Conservation (phyloP, 2,888 invertebrate genomes). For the Heliconius erato region DNA sequence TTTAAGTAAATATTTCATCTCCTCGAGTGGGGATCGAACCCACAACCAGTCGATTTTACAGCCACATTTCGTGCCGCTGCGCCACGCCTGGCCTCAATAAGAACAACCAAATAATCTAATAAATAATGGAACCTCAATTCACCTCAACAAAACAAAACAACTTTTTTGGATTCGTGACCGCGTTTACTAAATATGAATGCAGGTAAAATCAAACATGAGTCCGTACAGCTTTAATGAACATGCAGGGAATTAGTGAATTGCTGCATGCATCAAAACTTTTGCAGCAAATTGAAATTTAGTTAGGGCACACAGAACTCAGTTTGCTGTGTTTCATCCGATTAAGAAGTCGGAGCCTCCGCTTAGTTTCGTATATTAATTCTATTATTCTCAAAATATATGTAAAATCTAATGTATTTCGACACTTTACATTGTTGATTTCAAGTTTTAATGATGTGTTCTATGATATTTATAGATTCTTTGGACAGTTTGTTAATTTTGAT, state of each 20-base stretch:
- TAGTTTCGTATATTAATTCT: constrained; percentile 41
- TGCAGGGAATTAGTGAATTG: constrained; percentile 58
- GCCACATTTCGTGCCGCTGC: no score
- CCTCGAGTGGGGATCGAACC: no score
- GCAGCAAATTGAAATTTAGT: constrained; percentile 52
- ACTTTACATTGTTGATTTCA: background rate
- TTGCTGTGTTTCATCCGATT: constrained; percentile 52
- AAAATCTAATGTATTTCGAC: constrained; percentile 31
- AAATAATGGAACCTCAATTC: constrained; percentile 13
- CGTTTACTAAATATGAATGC: constrained; percentile 49
- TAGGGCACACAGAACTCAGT: constrained; percentile 47
- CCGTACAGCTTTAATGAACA: constrained; percentile 58
- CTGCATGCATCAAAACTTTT: constrained; percentile 53
- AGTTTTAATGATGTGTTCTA: background rate
- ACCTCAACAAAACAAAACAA: constrained; percentile 1
- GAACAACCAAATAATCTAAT: no score
- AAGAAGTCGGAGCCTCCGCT: constrained; percentile 43
- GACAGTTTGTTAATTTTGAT: no score
- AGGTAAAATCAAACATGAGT: constrained; percentile 55
- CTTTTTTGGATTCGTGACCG: constrained; percentile 46
- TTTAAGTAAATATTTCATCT: no score
- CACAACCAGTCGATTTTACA: no score
- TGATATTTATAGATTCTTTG: no score
- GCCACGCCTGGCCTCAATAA: no score
- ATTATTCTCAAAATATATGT: constrained; percentile 39